phyloP scores from a whole-genome alignment of 2,113 vertebrate species.

The Eurypyga helias region DNA sequence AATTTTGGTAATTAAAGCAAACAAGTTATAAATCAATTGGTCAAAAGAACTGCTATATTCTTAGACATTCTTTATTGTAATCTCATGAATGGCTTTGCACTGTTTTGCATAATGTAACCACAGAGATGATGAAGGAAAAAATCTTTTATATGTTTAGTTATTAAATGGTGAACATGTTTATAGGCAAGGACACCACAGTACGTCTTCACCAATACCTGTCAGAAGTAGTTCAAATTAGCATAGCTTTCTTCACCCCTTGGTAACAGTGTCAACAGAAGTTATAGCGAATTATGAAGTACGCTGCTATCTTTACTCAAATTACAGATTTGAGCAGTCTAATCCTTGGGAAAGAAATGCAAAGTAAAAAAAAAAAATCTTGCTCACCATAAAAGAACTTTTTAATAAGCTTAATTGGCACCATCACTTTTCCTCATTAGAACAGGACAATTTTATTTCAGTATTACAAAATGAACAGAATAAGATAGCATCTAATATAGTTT shows the following conservation, averaged over 20 bases:
- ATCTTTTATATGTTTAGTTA: not conserved
- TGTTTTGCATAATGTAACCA: not conserved
- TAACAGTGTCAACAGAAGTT: not conserved
- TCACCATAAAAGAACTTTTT: constrained; percentile 54
- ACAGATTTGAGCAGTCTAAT: not conserved
- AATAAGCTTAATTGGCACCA: constrained; percentile 51
- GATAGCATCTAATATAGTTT: constrained; percentile 41
- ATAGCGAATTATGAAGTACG: not conserved
- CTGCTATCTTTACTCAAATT: not conserved
- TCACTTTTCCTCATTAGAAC: not conserved
- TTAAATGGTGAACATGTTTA: not conserved
- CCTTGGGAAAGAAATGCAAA: not conserved
- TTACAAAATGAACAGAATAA: constrained; percentile 21
- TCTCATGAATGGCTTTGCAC: not conserved
- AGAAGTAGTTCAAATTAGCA: not conserved
- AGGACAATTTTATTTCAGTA: not conserved
- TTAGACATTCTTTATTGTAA: not conserved
- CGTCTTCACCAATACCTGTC: not conserved
- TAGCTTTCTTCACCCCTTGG: not conserved
- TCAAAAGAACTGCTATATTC: not conserved
- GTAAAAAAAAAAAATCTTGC: not conserved
- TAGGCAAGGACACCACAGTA: not conserved
- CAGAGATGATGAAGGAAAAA: not conserved
- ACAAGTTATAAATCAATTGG: not conserved
- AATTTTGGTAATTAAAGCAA: not conserved